phyloP scores from a whole-genome alignment of 1,140 invertebrate genomes.

The Nylanderia fulva region DNA sequence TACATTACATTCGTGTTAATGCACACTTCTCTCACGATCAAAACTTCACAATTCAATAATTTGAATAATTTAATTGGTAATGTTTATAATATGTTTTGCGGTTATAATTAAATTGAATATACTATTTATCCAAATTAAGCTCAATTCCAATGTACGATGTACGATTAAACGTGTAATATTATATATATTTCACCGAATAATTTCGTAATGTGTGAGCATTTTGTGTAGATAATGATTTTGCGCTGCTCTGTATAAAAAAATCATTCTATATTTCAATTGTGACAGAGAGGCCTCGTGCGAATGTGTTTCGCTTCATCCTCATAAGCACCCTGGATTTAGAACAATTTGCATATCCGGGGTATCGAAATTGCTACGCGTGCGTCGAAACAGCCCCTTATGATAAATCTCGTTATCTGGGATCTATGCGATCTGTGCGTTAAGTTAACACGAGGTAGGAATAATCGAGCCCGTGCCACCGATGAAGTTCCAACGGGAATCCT shows the following conservation, averaged over 20 bases:
- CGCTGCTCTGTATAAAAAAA: neutral
- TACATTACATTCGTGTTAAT: constrained; percentile 7
- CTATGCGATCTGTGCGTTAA: constrained; percentile 60
- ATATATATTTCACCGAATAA: constrained; percentile 31
- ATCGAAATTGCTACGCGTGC: constrained; percentile 9
- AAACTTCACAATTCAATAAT: constrained; percentile 40
- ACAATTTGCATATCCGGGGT: neutral
- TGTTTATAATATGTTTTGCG: constrained; percentile 47
- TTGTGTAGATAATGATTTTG: constrained; percentile 19
- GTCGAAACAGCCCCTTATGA: constrained; percentile 8
- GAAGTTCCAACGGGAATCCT: constrained; percentile 61
- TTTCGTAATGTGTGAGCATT: neutral
- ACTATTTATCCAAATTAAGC: constrained; percentile 51
- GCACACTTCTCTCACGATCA: constrained; percentile 19
- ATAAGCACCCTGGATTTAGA: neutral
- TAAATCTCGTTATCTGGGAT: constrained; percentile 56
- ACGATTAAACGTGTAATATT: neutral
- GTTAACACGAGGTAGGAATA: constrained; percentile 64
- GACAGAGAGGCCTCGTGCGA: neutral
- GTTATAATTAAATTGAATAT: constrained; percentile 50
- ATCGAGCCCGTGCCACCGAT: constrained; percentile 41
- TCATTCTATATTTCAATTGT: neutral
- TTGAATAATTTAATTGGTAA: constrained; percentile 52
- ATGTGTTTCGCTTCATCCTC: neutral
- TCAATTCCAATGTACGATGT: neutral